These are phyloP conservation scores for Melanophora roralis DNA, from an alignment of 2,888 invertebrate species.

Conservation along the genomic window DNA sequence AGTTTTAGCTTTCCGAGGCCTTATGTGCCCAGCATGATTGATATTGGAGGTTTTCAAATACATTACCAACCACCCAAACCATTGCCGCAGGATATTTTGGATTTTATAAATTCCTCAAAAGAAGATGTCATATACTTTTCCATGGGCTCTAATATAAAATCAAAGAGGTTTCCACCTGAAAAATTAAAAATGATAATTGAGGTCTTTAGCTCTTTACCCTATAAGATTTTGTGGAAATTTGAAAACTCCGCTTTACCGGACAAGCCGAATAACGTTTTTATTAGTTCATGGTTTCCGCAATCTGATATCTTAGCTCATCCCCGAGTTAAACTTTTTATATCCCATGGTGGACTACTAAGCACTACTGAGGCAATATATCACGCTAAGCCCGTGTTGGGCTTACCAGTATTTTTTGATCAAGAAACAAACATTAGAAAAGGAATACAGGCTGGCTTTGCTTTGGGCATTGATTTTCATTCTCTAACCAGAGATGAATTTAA, in stretches of 20 bases:
- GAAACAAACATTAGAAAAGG: constrained; percentile 75
- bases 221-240: constrained; percentile 77
- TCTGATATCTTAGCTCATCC: constrained; percentile 75
- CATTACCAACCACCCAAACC: constrained; percentile 67
- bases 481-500: constrained; percentile 22
- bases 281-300: constrained; percentile 75
- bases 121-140: constrained; percentile 78
- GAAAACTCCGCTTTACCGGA: constrained; percentile 71
- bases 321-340: constrained; percentile 75
- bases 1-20: constrained; percentile 72
- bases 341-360: constrained; percentile 76
- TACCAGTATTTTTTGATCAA: constrained; percentile 78
- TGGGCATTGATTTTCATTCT: constrained; percentile 22
- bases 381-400: constrained; percentile 75
- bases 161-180: constrained; percentile 67
- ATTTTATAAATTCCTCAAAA: constrained; percentile 74
- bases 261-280: constrained; percentile 66
- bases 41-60: constrained; percentile 75
- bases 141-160: constrained; percentile 75
- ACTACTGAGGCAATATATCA: constrained; percentile 75
- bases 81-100: constrained; percentile 71
- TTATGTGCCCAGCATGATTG: constrained; percentile 74
- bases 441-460: constrained; percentile 31
- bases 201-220: constrained; percentile 51
- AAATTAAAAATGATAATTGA: constrained; percentile 61